A percentile compares a stretch with the other conserved stretches of the same genome.
Evolutionary conservation across 2,888 invertebrate genomes (phyloP).

Genomic region (Andrena minutula): DNA sequence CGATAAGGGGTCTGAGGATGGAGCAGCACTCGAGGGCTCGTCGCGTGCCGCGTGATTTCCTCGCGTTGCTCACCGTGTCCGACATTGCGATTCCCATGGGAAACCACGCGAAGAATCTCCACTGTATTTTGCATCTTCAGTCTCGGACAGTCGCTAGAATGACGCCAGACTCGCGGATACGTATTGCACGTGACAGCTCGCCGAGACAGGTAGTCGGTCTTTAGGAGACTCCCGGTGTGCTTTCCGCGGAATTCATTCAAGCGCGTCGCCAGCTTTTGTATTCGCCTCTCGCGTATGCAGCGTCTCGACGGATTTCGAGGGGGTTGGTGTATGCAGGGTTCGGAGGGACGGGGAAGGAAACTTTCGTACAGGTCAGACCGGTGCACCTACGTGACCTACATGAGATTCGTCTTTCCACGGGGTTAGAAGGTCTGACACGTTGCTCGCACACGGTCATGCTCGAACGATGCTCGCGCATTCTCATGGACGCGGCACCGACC

Average conservation of each 20-base stretch:
- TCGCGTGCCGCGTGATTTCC: slow-evolving; percentile 12
- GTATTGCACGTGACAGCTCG: too few relatives aligned
- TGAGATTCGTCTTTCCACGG: slow-evolving; percentile 33
- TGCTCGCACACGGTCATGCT: not conserved
- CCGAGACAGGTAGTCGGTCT: not conserved
- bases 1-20: slow-evolving; percentile 9
- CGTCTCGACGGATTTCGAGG: slow-evolving; percentile 11
- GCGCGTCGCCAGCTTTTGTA: not conserved
- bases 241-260: not conserved
- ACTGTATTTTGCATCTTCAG: not conserved
- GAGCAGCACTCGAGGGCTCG: slow-evolving; percentile 1
- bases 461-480: not conserved
- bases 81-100: not conserved
- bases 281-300: slow-evolving; percentile 1
- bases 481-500: too few relatives aligned
- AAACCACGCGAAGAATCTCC: not conserved
- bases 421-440: slow-evolving; percentile 1
- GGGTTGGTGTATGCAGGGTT: not conserved
- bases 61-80: not conserved
- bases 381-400: slow-evolving; percentile 41
- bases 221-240: not conserved
- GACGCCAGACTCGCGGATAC: too few relatives aligned
- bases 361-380: slow-evolving; percentile 24
- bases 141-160: not conserved
- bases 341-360: slow-evolving; percentile 19